Conservation (phyloP, 2,113 vertebrate species). For the Rhabdomys dilectus region DNA sequence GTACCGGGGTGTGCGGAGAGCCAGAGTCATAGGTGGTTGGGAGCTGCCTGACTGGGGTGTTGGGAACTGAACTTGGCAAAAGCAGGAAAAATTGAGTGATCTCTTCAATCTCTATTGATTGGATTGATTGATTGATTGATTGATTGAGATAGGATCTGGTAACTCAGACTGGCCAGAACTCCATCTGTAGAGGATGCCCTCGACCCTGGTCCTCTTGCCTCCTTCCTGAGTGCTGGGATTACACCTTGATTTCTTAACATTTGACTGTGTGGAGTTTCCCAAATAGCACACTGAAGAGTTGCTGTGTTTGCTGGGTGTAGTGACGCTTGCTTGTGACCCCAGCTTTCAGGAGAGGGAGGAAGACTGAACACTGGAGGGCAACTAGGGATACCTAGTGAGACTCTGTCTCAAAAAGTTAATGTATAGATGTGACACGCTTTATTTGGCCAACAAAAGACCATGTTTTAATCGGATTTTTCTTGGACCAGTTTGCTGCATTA, state of each 20-base stretch:
- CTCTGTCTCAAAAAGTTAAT: neutral
- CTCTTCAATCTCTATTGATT: neutral
- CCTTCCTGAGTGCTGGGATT: neutral
- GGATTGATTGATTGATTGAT: neutral
- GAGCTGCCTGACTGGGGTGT: neutral
- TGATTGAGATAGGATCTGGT: neutral
- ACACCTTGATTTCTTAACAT: neutral
- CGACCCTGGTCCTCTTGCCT: too few relatives aligned
- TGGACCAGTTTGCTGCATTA: neutral
- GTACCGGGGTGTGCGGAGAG: neutral
- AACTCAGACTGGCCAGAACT: neutral
- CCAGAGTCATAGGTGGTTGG: neutral
- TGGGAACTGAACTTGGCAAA: neutral
- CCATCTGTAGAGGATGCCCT: neutral
- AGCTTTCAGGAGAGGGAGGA: neutral
- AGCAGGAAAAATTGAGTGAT: neutral
- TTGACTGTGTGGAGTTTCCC: neutral
- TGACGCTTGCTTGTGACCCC: neutral
- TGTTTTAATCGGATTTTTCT: neutral
- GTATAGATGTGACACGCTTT: neutral
- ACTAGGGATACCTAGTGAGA: neutral
- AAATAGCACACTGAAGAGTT: neutral
- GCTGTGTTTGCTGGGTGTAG: neutral
- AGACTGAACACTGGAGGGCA: neutral
- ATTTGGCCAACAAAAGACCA: neutral